Conservation (phyloP, 2,113 vertebrate species). For the Cyprinodon variegatus region DNA sequence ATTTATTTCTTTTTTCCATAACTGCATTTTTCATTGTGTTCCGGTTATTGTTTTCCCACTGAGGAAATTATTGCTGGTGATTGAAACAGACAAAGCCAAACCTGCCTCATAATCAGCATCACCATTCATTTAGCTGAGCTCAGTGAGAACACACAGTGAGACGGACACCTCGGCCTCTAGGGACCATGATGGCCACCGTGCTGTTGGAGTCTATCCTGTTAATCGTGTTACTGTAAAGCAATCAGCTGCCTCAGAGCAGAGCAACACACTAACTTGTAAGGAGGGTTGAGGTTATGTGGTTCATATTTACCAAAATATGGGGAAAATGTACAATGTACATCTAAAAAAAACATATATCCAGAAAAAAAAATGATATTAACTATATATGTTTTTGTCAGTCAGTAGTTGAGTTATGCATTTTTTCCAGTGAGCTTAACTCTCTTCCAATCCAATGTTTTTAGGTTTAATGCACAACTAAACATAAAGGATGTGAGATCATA, state of each 20-base stretch:
- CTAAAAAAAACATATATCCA: background rate
- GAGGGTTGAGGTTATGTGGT: background rate
- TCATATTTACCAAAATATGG: background rate
- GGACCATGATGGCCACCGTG: conserved; percentile 14
- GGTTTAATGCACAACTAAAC: no score
- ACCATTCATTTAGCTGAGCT: conserved; percentile 44
- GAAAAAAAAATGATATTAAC: background rate
- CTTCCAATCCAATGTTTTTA: no score
- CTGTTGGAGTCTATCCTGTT: conserved; percentile 9
- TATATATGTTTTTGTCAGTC: background rate
- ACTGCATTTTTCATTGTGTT: background rate
- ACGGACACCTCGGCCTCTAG: conserved; percentile 24
- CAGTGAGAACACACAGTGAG: conserved; percentile 28
- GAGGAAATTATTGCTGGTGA: conserved; percentile 22
- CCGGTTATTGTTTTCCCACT: conserved; percentile 8
- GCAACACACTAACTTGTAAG: background rate
- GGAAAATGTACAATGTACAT: background rate
- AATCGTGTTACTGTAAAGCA: conserved; percentile 15
- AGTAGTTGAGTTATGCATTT: no score
- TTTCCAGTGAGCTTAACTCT: no score
- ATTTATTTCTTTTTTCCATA: background rate
- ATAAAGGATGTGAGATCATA: background rate
- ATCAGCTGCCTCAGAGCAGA: conserved; percentile 10
- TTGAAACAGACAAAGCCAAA: conserved; percentile 28
- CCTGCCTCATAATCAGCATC: conserved; percentile 42